Percentiles rank a stretch among this genome's conserved stretches.
These are phyloP conservation scores for Sitta carolinensis DNA, from an alignment of 2,797 vertebrate species.

Conservation along the genomic window DNA sequence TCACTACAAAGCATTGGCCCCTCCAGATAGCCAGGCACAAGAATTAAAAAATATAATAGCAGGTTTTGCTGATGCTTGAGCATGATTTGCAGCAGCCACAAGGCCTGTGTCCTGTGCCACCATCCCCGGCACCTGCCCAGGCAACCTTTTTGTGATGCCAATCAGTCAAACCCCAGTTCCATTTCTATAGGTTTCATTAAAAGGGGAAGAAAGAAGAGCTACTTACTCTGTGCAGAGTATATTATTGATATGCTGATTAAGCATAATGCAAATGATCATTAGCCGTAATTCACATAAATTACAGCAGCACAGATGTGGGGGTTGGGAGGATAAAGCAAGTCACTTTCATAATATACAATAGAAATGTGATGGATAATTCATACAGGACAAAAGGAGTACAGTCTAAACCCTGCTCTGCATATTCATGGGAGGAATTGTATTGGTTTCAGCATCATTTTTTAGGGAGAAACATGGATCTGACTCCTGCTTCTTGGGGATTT, in stretches of 20 bases:
- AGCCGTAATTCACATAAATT: slow-evolving; percentile 65
- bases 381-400: slow-evolving; percentile 24
- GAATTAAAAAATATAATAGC: slow-evolving; percentile 33
- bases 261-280: slow-evolving; percentile 65
- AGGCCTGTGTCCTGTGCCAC: slow-evolving; percentile 38
- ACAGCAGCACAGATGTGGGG: slow-evolving; percentile 56
- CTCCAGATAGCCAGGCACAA: neutral
- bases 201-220: slow-evolving; percentile 50
- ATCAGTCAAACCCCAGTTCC: slow-evolving; percentile 46
- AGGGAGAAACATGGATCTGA: neutral
- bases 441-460: neutral
- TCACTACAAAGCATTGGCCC: neutral
- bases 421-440: slow-evolving; percentile 6
- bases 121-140: slow-evolving; percentile 53
- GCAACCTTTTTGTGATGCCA: slow-evolving; percentile 60
- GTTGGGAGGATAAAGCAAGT: slow-evolving; percentile 43
- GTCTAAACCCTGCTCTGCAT: slow-evolving; percentile 4
- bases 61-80: slow-evolving; percentile 42
- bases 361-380: slow-evolving; percentile 56
- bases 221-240: slow-evolving; percentile 40
- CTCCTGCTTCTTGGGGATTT: neutral
- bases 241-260: slow-evolving; percentile 67
- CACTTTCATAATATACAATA: slow-evolving; percentile 46
- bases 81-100: slow-evolving; percentile 41
- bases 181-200: slow-evolving; percentile 55